Percentiles rank a stretch among this genome's conserved stretches.
Evolutionary conservation across 2,888 invertebrate genomes (phyloP).

Genomic region (Chirona hameri): DNA sequence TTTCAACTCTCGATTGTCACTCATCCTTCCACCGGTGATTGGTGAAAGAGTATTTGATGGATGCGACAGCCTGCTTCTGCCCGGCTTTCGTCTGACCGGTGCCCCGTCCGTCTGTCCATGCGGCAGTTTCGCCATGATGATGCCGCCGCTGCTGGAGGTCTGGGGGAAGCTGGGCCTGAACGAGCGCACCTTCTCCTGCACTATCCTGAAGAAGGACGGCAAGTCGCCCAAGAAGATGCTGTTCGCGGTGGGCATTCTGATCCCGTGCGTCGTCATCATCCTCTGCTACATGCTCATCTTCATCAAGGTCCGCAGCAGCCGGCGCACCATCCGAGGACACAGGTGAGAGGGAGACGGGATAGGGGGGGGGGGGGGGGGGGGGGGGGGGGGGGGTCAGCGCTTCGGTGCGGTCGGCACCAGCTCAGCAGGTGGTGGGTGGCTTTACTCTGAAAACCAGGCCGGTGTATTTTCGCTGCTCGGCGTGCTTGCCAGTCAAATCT

Average conservation of each 20-base stretch:
- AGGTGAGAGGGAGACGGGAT: neutral
- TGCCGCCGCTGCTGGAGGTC: constrained; percentile 72
- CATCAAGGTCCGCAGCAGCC: constrained; percentile 60
- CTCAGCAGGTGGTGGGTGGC: too few species aligned
- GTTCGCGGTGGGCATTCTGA: constrained; percentile 74
- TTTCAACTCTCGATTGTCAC: too few species aligned
- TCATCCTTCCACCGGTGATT: too few species aligned
- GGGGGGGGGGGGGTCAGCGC: neutral
- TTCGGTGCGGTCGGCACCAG: too few species aligned
- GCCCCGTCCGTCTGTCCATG: constrained; percentile 51
- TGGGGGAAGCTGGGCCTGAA: constrained; percentile 84
- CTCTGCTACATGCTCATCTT: constrained; percentile 82
- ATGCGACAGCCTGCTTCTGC: too few species aligned
- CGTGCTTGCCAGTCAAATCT: too few species aligned
- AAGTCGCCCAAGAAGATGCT: constrained; percentile 77
- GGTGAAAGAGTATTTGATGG: too few species aligned
- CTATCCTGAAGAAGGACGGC: constrained; percentile 72
- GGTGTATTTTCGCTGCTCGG: too few species aligned
- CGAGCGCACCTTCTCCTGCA: constrained; percentile 78
- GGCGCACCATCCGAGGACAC: neutral
- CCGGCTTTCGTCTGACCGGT: constrained; percentile 37
- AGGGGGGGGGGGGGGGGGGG: neutral
- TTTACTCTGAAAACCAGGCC: too few species aligned
- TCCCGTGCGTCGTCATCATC: constrained; percentile 80
- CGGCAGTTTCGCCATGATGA: constrained; percentile 49